Evolutionary conservation across 2,888 invertebrate species (phyloP).

Genomic region (Himalopsyche tibetana): DNA sequence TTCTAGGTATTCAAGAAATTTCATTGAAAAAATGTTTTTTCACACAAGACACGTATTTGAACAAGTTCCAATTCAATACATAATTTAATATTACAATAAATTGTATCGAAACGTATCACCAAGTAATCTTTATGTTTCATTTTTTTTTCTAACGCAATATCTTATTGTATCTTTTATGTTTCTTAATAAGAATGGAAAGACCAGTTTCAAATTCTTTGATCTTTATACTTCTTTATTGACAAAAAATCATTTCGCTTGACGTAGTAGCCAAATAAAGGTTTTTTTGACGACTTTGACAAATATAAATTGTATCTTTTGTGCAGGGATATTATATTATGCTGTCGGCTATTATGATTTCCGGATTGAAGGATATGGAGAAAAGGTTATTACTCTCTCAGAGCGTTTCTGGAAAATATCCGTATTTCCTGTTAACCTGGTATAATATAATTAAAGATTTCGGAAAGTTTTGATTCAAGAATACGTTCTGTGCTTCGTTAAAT

Average conservation of each 20-base stretch:
- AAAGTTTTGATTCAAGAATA: no score
- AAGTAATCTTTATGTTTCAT: neutral
- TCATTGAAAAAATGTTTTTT: no score
- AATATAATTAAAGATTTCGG: no score
- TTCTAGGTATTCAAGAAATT: no score
- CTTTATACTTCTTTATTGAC: neutral
- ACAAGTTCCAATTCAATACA: neutral
- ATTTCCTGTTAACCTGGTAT: no score
- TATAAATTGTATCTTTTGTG: no score
- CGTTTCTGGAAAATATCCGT: no score
- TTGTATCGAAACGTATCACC: neutral
- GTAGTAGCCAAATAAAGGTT: neutral
- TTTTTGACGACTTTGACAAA: neutral
- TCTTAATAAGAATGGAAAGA: neutral
- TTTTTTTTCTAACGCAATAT: slow-evolving; percentile 5
- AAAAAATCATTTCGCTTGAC: neutral
- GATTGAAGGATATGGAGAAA: neutral
- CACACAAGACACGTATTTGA: no score
- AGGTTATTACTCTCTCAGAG: no score
- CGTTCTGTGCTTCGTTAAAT: no score
- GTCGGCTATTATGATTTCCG: neutral
- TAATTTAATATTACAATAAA: neutral
- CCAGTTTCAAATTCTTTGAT: neutral
- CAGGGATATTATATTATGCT: neutral
- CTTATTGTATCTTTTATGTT: neutral